phyloP scores from a whole-genome alignment of 1,140 invertebrate species.

The Drosophila willistoni region DNA sequence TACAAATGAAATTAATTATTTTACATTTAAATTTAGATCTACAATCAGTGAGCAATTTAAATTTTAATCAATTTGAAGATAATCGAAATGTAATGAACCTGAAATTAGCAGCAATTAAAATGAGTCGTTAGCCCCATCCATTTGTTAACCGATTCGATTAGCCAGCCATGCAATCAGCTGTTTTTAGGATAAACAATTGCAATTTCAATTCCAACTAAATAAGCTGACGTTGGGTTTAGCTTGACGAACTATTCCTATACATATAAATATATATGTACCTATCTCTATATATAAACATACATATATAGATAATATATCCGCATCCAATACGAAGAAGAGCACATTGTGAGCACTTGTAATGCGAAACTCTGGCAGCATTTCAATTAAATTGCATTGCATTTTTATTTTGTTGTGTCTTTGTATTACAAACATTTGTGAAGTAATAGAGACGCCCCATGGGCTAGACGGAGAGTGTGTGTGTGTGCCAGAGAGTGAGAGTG shows the following conservation, averaged over 20 bases:
- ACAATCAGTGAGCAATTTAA: background rate
- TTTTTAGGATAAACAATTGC: conserved; percentile 18
- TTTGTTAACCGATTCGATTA: conserved; percentile 7
- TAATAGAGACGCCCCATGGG: conserved; percentile 6
- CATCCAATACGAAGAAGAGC: background rate
- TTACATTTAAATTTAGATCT: background rate
- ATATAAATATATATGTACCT: background rate
- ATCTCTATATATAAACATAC: too few relatives aligned
- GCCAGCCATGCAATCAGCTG: conserved; percentile 29
- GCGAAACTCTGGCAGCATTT: conserved; percentile 51
- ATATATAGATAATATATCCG: background rate
- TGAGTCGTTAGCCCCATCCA: background rate
- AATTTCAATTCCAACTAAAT: conserved; percentile 22
- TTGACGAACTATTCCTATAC: background rate
- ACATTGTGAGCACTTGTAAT: conserved; percentile 41
- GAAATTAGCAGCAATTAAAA: conserved; percentile 23
- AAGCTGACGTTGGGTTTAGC: background rate
- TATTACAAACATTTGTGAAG: conserved; percentile 51
- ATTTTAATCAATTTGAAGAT: background rate
- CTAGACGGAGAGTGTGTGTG: background rate
- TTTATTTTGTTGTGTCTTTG: conserved; percentile 23
- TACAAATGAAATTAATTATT: background rate
- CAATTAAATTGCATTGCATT: conserved; percentile 66
- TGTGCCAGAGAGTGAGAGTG: too few relatives aligned
- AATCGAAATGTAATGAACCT: conserved; percentile 10